These are phyloP conservation scores for Subacronicta megacephala DNA, from an alignment of 2,888 invertebrate species.

Conservation along the genomic window DNA sequence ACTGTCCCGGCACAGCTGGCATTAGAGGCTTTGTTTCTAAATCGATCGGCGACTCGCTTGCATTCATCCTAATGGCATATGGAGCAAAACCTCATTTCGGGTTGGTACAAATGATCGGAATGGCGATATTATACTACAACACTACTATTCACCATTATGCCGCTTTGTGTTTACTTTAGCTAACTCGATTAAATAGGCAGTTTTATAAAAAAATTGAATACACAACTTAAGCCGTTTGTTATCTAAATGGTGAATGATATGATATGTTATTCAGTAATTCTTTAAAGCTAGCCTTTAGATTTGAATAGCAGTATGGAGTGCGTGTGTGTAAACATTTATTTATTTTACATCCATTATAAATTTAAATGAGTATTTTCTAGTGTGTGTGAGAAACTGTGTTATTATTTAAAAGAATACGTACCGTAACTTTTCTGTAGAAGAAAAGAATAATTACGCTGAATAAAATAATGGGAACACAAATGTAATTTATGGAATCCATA, in stretches of 20 bases:
- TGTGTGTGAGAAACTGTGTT: too few relatives aligned
- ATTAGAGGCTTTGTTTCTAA: slow-evolving; percentile 61
- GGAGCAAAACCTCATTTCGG: slow-evolving; percentile 44
- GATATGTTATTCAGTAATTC: too few relatives aligned
- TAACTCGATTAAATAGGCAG: slow-evolving; percentile 15
- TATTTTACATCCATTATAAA: too few relatives aligned
- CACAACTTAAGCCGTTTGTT: background rate
- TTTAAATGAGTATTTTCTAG: too few relatives aligned
- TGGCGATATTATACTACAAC: slow-evolving; percentile 32
- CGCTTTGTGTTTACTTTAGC: slow-evolving; percentile 22
- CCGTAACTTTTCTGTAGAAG: too few relatives aligned
- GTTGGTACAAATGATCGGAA: slow-evolving; percentile 44
- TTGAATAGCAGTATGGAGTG: too few relatives aligned
- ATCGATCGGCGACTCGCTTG: slow-evolving; percentile 49
- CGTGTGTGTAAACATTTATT: too few relatives aligned
- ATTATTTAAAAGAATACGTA: too few relatives aligned
- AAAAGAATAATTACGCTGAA: too few relatives aligned
- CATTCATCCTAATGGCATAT: slow-evolving; percentile 56
- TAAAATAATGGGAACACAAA: too few relatives aligned
- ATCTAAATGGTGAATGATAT: background rate
- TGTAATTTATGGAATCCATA: too few relatives aligned
- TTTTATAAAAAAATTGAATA: slow-evolving; percentile 15
- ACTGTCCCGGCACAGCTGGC: slow-evolving; percentile 47
- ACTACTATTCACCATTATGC: slow-evolving; percentile 24
- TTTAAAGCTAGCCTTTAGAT: too few relatives aligned